These are phyloP conservation scores for Formica aserva DNA, from an alignment of 2,888 invertebrate species.

Conservation along the genomic window DNA sequence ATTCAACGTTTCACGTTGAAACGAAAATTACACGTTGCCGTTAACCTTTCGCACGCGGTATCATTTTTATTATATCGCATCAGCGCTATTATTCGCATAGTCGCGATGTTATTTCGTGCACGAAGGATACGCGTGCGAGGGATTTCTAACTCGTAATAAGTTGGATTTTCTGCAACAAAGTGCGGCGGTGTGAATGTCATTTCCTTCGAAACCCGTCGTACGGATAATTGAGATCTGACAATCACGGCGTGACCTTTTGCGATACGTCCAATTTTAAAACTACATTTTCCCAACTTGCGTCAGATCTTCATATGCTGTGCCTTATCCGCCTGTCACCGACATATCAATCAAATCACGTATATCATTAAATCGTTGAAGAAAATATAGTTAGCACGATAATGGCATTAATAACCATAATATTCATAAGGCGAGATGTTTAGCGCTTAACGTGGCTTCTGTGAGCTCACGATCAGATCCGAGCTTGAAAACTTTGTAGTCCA, in stretches of 20 bases:
- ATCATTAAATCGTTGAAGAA: conserved; percentile 37
- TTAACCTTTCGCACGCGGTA: conserved; percentile 49
- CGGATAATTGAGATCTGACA: conserved; percentile 52
- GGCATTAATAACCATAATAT: conserved; percentile 10
- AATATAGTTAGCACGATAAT: conserved; percentile 14
- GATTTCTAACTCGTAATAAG: neutral
- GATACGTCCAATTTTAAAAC: conserved; percentile 27
- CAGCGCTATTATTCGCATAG: conserved; percentile 27
- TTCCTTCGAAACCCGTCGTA: conserved; percentile 32
- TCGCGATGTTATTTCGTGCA: conserved; percentile 40
- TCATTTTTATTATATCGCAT: conserved; percentile 41
- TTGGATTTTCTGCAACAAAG: conserved; percentile 44
- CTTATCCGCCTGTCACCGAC: conserved; percentile 42
- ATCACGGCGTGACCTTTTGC: conserved; percentile 46
- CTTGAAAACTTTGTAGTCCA: neutral
- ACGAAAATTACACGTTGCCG: conserved; percentile 47
- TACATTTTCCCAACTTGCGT: conserved; percentile 14
- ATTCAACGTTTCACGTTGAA: conserved; percentile 53
- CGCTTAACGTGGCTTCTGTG: neutral
- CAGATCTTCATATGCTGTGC: neutral
- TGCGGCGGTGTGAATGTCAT: conserved; percentile 42
- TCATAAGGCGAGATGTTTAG: neutral
- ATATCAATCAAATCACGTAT: conserved; percentile 17
- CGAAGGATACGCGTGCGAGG: conserved; percentile 23
- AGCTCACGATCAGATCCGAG: neutral